phyloP scores from a whole-genome alignment of 2,797 vertebrate species.

The Acrossocheilus wenchowensis region DNA sequence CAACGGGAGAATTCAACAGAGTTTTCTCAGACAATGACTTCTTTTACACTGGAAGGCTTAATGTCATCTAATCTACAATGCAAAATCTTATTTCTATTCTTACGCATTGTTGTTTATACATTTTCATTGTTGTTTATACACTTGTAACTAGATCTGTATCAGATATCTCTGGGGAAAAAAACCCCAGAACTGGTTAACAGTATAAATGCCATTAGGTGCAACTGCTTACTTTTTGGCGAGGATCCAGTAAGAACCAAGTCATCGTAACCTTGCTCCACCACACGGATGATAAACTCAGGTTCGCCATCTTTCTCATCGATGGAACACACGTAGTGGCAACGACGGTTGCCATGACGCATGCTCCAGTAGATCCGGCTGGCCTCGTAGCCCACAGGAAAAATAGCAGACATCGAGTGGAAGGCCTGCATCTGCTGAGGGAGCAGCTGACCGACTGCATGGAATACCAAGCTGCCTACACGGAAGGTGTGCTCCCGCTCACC shows the following conservation, averaged over 20 bases:
- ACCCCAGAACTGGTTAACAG: not conserved
- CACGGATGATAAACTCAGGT: conserved; percentile 87
- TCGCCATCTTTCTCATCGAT: conserved; percentile 85
- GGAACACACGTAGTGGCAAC: conserved; percentile 92
- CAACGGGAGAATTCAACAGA: not conserved
- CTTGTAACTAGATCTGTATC: not conserved
- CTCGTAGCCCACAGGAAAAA: conserved; percentile 92
- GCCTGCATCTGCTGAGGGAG: conserved; percentile 91
- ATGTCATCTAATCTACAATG: not conserved
- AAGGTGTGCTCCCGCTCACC: conserved; percentile 94
- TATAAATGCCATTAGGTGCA: not conserved
- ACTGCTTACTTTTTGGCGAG: conserved; percentile 87
- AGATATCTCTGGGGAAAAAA: too few relatives aligned
- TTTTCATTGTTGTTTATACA: not conserved
- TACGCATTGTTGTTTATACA: not conserved
- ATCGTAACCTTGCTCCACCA: conserved; percentile 92
- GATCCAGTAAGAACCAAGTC: conserved; percentile 85
- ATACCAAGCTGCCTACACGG: conserved; percentile 93
- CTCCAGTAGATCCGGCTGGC: conserved; percentile 97
- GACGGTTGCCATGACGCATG: conserved; percentile 85
- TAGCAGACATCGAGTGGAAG: conserved; percentile 88
- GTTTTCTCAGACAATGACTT: not conserved
- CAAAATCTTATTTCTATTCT: not conserved
- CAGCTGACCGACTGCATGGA: conserved; percentile 89
- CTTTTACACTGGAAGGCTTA: not conserved